Percentiles rank a stretch among this genome's conserved stretches.
These are phyloP conservation scores for Cryptus viduatorius DNA, from an alignment of 2,888 invertebrate species.

Conservation along the genomic window DNA sequence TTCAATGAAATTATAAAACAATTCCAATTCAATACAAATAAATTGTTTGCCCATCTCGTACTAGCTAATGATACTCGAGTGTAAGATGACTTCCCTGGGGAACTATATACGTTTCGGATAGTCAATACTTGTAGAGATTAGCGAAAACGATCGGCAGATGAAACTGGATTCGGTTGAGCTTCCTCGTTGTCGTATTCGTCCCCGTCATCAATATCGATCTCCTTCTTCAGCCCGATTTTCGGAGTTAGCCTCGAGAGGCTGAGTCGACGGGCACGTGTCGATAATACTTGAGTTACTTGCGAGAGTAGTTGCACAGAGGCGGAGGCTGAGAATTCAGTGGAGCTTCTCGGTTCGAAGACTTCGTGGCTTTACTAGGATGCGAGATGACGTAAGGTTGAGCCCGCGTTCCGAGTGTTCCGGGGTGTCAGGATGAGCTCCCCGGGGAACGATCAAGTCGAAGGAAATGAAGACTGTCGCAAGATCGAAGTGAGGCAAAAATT, in stretches of 20 bases:
- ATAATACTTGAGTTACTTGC: conserved; percentile 64
- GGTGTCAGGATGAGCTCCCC: conserved; percentile 43
- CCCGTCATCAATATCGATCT: conserved; percentile 58
- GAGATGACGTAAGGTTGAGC: conserved; percentile 38
- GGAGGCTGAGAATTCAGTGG: conserved; percentile 40
- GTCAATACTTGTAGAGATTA: conserved; percentile 41
- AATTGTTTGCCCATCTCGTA: too few species aligned
- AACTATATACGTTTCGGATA: not conserved
- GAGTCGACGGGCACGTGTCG: conserved; percentile 63
- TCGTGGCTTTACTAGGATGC: conserved; percentile 46
- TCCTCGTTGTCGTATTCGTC: conserved; percentile 27
- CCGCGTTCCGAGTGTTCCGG: conserved; percentile 32
- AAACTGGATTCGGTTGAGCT: conserved; percentile 56
- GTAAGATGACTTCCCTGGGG: not conserved
- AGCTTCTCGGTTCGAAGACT: conserved; percentile 32
- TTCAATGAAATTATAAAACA: too few species aligned
- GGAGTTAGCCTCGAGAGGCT: conserved; percentile 52
- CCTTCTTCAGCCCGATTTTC: conserved; percentile 51
- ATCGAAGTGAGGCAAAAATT: conserved; percentile 13
- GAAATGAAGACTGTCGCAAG: conserved; percentile 45
- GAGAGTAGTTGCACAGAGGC: conserved; percentile 32
- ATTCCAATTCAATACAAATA: too few species aligned
- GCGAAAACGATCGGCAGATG: conserved; percentile 53
- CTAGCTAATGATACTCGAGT: not conserved
- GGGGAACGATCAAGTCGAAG: conserved; percentile 43